Conservation (phyloP, 2,797 vertebrate species). For the Xerus rutilus region DNA sequence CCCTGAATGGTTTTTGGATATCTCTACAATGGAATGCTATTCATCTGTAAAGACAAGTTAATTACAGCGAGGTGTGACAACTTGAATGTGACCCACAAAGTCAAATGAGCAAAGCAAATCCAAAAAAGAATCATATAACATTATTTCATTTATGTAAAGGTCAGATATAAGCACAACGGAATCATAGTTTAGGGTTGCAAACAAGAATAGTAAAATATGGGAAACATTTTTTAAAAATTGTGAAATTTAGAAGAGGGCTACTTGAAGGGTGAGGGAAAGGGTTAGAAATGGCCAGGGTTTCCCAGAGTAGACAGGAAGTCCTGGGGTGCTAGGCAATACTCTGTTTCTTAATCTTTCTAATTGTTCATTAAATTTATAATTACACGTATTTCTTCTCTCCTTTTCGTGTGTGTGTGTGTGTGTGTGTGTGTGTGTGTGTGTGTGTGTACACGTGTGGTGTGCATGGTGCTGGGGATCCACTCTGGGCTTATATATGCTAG, state of each 20-base stretch:
- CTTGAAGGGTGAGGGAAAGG: background rate
- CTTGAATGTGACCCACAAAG: background rate
- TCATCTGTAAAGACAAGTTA: background rate
- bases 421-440: background rate
- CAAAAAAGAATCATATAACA: background rate
- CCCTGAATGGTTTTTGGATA: background rate
- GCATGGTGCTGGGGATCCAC: background rate
- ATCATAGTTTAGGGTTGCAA: background rate
- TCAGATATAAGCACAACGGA: background rate
- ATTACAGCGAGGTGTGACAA: background rate
- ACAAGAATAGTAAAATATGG: background rate
- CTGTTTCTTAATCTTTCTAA: background rate
- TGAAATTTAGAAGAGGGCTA: background rate
- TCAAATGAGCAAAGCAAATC: background rate
- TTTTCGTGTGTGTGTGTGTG: background rate
- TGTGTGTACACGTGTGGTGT: too few relatives aligned
- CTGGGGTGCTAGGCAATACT: background rate
- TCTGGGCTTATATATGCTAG: background rate
- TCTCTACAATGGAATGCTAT: background rate
- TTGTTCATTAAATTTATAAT: background rate
- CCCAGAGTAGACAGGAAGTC: background rate
- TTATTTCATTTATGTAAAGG: background rate
- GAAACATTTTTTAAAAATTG: background rate
- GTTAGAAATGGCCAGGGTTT: background rate
- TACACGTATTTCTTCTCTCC: background rate